Base-by-base conservation (phyloP, 2,113 vertebrate species). In the Dasypus novemcinctus region DNA sequence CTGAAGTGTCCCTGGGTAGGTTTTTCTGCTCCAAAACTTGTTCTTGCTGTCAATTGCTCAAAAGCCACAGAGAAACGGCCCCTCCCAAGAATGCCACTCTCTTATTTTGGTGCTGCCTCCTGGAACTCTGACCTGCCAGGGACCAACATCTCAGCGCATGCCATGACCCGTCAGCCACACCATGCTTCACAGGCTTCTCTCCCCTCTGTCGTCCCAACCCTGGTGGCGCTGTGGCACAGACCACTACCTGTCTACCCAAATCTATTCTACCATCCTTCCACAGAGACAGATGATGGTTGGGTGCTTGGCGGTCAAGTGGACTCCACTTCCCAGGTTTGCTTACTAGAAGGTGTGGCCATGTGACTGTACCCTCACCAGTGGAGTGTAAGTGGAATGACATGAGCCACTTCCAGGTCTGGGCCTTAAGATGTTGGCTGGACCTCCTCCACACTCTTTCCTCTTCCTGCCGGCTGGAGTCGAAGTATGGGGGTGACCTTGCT, bases 121-220 rank as follows among this genome's bases (percentile, higher is more conserved):
- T 0, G 2, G 81, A 68, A 49, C 41, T 54, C 52, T 15, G 7
- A 0, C 2, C 17, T 36, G 78, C 0, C 7, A 66, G 13, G 52
- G 33, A 5, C 61, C 75, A 43, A 7, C 0, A 3, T 54, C 91
- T 71, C 59, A 61, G 86, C 0, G 43, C 38, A 38, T 25, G 10
- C 8, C 4, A 17, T 68, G 41, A 43, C n/a, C 3, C 20, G 52
- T 43, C 21, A 63, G 54, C 69, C 69, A n/a, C 3, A 1, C 14
- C 3, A 0, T 1, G 10, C 29, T 0, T 75, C 76, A 63, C 29
- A 7, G 52, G 18, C 33, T 11, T 91, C 79, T 61, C 52, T 72
- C 74, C 36, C 57, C 15, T 1, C 0, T 41, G 75, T 29, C 27
- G 13, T 43, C 33, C 54, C 43, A 36, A 2, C 61, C 25, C 49